Evolutionary conservation across 1,140 invertebrate species (phyloP), one percentile per base, ranked within the genome.

Genomic region (Macrobrachium rosenbergii): DNA sequence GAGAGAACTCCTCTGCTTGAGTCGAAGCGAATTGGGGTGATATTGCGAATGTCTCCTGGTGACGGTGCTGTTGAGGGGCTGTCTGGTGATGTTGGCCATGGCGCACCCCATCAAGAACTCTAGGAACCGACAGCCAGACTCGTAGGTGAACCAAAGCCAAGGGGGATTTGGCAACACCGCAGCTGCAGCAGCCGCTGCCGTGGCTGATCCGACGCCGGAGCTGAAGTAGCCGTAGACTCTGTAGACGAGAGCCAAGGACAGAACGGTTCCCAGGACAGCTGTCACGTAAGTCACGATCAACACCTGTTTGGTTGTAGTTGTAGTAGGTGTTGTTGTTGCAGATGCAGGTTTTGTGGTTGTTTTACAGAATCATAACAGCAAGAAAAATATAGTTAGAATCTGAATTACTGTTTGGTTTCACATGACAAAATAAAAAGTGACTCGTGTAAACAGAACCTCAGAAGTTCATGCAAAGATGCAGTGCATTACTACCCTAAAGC

Each of bases 11-110:
- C 84, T 80, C 69, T 92, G 92, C 88, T 93, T 93, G 52, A 93
- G 90, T 7, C 93, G 91, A 72, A 93, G 89, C 64, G 91, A 92
- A 88, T 93, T 93, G 83, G 92, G 93, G 6, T 52, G 52, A 81
- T 92, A 92, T 82, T 93, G 93, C 52, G 92, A 91, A 43, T 93
- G 93, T 80, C 93, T 52, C 6, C 52, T 52, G 8, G 52, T 10
- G 7, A 52, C 52, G 52, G 7, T 52, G 52, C 52, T 92, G 89
- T 93, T 93, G 14, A 92, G 92, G 0, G 94, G 93, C 88, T 94
- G 93, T 76, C 94, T 94, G n/a, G 94, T 94, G 86, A 94, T 93
- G 90, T 93, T 94, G 16, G 94, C 94, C 92, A 94, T 93, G 5
- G 93, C 92, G 82, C 92, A 93, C 16, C 93, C 93, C 93, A 87